phyloP scores from a whole-genome alignment of 2,888 invertebrate genomes.

The Lottia gigantea region DNA sequence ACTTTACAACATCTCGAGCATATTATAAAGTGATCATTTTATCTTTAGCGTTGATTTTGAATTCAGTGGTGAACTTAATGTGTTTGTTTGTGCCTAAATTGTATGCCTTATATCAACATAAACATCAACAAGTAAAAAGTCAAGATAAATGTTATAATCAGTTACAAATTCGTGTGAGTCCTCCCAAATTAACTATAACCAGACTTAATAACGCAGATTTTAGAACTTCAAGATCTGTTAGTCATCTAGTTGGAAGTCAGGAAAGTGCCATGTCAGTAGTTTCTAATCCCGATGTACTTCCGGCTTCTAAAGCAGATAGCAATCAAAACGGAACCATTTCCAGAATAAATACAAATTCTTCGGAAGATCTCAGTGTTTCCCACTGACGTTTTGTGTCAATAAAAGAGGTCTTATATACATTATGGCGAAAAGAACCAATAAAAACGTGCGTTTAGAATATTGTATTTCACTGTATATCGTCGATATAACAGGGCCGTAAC shows the following conservation, averaged over 20 bases:
- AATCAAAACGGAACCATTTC: neutral
- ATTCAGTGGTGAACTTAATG: conserved; percentile 45
- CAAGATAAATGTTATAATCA: conserved; percentile 3
- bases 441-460: too few relatives aligned
- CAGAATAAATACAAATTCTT: neutral
- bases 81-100: conserved; percentile 56
- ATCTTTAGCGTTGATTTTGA: conserved; percentile 45
- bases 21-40: conserved; percentile 41
- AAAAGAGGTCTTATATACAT: too few relatives aligned
- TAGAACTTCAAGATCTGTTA: neutral
- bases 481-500: too few relatives aligned
- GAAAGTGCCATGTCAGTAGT: neutral
- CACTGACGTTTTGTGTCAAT: too few relatives aligned
- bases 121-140: neutral
- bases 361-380: neutral
- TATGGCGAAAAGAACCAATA: too few relatives aligned
- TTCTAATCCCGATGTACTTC: neutral
- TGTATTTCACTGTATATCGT: too few relatives aligned
- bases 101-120: conserved; percentile 39
- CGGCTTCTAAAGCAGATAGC: neutral
- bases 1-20: conserved; percentile 38
- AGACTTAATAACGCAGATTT: neutral
- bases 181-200: neutral
- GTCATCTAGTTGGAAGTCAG: neutral
- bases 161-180: neutral